phyloP scores from a whole-genome alignment of 2,797 vertebrate genomes.

The Holocentrus rufus region DNA sequence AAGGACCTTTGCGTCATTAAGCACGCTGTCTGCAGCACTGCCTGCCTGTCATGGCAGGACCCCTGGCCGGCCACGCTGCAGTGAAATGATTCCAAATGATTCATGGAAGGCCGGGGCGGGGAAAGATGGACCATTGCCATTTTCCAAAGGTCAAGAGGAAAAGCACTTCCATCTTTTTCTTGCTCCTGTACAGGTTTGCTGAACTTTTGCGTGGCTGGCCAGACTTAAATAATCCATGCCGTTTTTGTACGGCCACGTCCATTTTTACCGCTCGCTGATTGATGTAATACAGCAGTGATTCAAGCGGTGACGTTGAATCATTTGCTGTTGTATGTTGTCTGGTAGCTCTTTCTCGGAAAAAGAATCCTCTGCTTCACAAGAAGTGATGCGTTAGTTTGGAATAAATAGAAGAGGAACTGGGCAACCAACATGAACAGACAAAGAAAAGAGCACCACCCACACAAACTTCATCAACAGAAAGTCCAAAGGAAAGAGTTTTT shows the following conservation, averaged over 20 bases:
- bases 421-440: too few relatives aligned
- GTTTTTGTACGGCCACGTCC: constrained; percentile 7
- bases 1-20: constrained; percentile 66
- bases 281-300: constrained; percentile 7
- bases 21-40: constrained; percentile 42
- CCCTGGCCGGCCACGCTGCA: constrained; percentile 42
- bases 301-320: neutral
- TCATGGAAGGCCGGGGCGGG: constrained; percentile 38
- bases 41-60: constrained; percentile 60
- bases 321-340: neutral
- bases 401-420: neutral
- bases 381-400: constrained; percentile 12
- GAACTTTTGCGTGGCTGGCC: neutral
- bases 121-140: constrained; percentile 40
- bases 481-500: too few relatives aligned
- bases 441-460: too few relatives aligned
- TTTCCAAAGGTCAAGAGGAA: constrained; percentile 54
- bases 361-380: neutral
- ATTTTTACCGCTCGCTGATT: constrained; percentile 10
- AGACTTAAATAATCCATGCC: neutral
- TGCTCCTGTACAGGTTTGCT: constrained; percentile 10
- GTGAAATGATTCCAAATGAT: constrained; percentile 56
- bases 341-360: neutral
- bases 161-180: constrained; percentile 9
- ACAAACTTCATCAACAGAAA: too few relatives aligned